Evolutionary conservation across 1,140 invertebrate genomes (phyloP), one percentile per base, ranked within the genome.

Genomic region (Brachionus koreanus): DNA sequence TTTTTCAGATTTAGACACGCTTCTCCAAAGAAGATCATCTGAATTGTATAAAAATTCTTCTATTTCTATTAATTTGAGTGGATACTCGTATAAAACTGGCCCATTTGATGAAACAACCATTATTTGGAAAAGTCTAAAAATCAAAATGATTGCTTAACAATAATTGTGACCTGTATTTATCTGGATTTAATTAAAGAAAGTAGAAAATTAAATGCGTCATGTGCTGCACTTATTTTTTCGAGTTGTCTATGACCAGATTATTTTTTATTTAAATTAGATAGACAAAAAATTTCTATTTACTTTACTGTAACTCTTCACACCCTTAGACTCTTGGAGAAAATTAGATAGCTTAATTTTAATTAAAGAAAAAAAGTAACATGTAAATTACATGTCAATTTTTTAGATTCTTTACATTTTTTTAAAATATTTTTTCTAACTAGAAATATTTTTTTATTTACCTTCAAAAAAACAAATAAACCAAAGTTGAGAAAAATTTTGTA

Each of bases 151-250:
- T 67, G n/a, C 49, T 57, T 57, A 19, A 57, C 16, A 23, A 9
- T 19, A 7, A n/a, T 19, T 19, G 19, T 19, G 49, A 57, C 49
- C 49, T 57, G 49, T 57, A 57, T 57, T 57, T 57, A 57, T 57
- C 49, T 65, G 29, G 6, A 65, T 65, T 65, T 65, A 65, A 65
- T 65, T 65, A 65, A n/a, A 37, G 2, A 37, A 65, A 37, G 29
- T 39, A 69, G 65, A 37, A 69, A 69, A 69, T 39, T 69, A 69
- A 37, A 69, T 69, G 35, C 65, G 65, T 39, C 65, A 69, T 69
- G 65, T 69, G 65, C 33, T 37, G 13, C 9, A 65, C 37, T 69
- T 16, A 39, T 37, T 69, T 69, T 46, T 37, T 7, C 3, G 6
- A 37, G 16, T 69, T 37, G 29, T 69, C 35, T 39, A 69, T 16